Evolutionary conservation across 2,888 invertebrate genomes (phyloP).

Genomic region (Pinctada fucata): DNA sequence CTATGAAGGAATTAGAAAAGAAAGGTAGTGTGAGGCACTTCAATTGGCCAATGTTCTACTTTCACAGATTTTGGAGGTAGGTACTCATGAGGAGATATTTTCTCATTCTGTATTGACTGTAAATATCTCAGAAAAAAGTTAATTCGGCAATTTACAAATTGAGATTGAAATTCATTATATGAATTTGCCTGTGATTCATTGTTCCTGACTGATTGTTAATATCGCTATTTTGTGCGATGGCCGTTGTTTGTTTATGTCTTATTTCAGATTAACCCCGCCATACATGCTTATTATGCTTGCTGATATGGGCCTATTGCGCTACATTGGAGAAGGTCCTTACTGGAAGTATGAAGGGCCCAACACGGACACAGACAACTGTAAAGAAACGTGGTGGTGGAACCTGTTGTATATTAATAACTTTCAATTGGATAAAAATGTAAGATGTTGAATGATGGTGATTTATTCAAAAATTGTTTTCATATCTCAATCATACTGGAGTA

Average conservation of each 20-base stretch:
- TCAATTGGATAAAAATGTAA: no score
- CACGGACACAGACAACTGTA: constrained; percentile 46
- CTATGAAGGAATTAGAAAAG: constrained; percentile 55
- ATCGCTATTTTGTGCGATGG: no score
- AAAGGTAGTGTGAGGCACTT: constrained; percentile 47
- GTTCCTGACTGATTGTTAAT: no score
- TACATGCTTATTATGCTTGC: constrained; percentile 64
- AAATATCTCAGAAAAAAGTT: no score
- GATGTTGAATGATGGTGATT: no score
- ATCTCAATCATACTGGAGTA: no score
- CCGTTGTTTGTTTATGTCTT: background rate
- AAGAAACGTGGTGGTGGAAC: constrained; percentile 62
- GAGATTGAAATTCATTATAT: no score
- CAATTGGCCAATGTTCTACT: constrained; percentile 61
- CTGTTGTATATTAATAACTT: constrained; percentile 65
- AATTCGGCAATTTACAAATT: no score
- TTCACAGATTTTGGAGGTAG: constrained; percentile 64
- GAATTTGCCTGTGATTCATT: no score
- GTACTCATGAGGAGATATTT: background rate
- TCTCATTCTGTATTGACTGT: no score
- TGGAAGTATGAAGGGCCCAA: constrained; percentile 45
- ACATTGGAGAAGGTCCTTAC: constrained; percentile 55
- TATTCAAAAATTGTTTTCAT: no score
- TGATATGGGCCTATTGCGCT: constrained; percentile 49
- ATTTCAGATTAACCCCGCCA: constrained; percentile 59